phyloP scores from a whole-genome alignment of 2,888 invertebrate species.

The Metellina segmentata region DNA sequence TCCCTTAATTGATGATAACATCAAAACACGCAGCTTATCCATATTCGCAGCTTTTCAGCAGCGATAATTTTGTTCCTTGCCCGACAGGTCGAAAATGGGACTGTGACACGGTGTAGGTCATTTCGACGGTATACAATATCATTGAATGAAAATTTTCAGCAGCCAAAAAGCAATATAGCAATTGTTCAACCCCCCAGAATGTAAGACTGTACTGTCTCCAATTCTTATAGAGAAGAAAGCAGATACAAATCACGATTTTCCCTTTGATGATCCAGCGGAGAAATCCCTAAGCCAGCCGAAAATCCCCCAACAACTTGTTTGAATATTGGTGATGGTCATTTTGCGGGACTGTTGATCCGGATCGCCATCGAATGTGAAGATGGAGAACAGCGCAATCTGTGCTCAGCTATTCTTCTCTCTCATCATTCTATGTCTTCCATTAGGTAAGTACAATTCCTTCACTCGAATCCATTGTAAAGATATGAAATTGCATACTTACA shows the following conservation, averaged over 20 bases:
- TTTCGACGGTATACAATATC: conserved; percentile 50
- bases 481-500: too few species aligned
- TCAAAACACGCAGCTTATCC: conserved; percentile 64
- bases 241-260: not conserved
- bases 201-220: conserved; percentile 43
- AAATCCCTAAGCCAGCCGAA: conserved; percentile 18
- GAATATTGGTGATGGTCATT: conserved; percentile 45
- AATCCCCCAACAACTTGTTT: conserved; percentile 6
- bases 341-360: conserved; percentile 55
- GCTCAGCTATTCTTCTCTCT: conserved; percentile 71
- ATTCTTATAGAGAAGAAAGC: conserved; percentile 22
- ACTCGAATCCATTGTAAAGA: too few species aligned
- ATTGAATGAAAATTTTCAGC: conserved; percentile 14
- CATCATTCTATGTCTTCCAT: conserved; percentile 76
- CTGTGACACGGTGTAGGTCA: conserved; percentile 61
- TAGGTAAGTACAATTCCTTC: conserved; percentile 48
- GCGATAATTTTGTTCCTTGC: conserved; percentile 68
- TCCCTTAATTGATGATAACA: conserved; percentile 46
- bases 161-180: not conserved
- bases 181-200: conserved; percentile 19
- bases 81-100: conserved; percentile 63
- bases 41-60: conserved; percentile 54
- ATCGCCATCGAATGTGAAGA: conserved; percentile 60
- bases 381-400: conserved; percentile 68
- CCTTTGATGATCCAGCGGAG: not conserved